Conservation (phyloP, 2,888 invertebrate species). For the Ellobium chinense region DNA sequence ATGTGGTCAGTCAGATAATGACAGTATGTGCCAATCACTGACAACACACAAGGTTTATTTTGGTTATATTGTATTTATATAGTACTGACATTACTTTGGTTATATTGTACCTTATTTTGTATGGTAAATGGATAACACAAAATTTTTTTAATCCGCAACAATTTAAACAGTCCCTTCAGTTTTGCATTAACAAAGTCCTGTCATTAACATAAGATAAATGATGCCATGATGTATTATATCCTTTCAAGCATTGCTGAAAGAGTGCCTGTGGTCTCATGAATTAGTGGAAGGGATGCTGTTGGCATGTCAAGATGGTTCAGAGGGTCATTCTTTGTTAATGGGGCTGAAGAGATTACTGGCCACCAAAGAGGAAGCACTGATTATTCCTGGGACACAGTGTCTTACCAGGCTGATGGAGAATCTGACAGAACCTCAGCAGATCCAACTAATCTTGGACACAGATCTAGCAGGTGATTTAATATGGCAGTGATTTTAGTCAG, state of each 20-base stretch:
- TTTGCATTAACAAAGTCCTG: too few relatives aligned
- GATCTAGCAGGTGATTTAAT: conserved; percentile 38
- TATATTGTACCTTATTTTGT: too few relatives aligned
- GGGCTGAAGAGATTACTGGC: conserved; percentile 28
- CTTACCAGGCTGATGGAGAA: conserved; percentile 18
- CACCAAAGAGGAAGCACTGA: neutral
- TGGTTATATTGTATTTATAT: too few relatives aligned
- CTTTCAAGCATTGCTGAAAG: conserved; percentile 19
- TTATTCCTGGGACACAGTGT: conserved; percentile 20
- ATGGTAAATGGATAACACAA: too few relatives aligned
- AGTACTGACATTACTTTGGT: too few relatives aligned
- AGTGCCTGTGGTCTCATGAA: conserved; percentile 6
- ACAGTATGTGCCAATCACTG: too few relatives aligned
- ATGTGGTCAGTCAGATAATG: too few relatives aligned
- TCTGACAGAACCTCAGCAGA: neutral
- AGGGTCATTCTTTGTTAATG: conserved; percentile 29
- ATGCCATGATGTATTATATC: neutral
- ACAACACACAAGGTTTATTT: too few relatives aligned
- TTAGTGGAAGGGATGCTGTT: neutral
- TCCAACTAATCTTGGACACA: conserved; percentile 16
- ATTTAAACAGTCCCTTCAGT: too few relatives aligned
- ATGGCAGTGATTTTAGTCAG: too few relatives aligned
- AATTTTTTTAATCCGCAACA: too few relatives aligned
- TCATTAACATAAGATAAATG: too few relatives aligned
- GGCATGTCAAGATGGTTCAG: neutral